Base-by-base conservation (phyloP, 2,888 invertebrate species). In the Drosophila longiperda region DNA sequence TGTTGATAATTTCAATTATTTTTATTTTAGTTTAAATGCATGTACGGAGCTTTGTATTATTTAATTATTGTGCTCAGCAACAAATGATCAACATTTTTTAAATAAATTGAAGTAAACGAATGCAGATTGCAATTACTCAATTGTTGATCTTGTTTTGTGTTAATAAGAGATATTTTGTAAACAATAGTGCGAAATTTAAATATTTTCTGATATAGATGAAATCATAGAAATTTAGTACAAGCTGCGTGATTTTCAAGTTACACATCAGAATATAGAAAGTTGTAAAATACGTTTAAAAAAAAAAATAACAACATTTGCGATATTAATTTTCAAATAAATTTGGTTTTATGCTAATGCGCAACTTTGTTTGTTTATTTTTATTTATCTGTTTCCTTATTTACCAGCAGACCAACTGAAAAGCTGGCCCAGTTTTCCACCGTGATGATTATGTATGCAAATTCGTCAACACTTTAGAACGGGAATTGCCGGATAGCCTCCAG, bases 381-480 rank as follows among this genome's bases (percentile, higher is more conserved):
- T 58, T 60, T 40, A 29, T 45, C 12, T 26, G 32, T n/a, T 40
- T 52, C 11, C 42, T 20, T 62, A 36, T 74, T 68, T 65, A 33
- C 48, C 50, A 65, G 49, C 52, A 63, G 76, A 62, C 60, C 59
- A 63, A 75, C 53, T 45, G 34, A 26, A 55, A 63, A 53, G 26
- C 64, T 65, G 80, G 38, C 76, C 75, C 53, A 76, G 53, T 69
- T 75, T 80, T 58, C 23, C 54, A 42, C 26, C 48, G 52, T 64
- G 72, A 60, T 75, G 71, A 70, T 87, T 66, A 61, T 60, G 55
- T 83, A 84, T 89, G 83, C 75, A 81, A 89, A 84, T 89, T 59
- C 53, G 59, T 50, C 71, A 67, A 48, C 33, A 53, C 50, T 58
- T 72, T 58, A 65, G 74, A 55, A 48, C 8, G 26, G 40, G 45